phyloP scores from a whole-genome alignment of 1,140 invertebrate species.

The Anagrus nilaparvatae region DNA sequence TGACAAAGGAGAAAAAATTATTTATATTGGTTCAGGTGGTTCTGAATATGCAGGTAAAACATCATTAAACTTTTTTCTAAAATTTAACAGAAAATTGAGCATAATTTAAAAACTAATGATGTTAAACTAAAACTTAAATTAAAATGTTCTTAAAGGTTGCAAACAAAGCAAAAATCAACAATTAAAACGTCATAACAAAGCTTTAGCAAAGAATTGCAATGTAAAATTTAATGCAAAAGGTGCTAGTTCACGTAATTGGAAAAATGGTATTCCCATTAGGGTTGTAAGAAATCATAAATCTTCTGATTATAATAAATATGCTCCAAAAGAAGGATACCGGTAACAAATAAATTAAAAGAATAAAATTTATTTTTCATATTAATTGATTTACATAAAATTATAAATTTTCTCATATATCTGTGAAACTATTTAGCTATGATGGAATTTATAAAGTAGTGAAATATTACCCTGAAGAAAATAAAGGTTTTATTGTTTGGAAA shows the following conservation, averaged over 20 bases:
- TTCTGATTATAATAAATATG: constrained; percentile 64
- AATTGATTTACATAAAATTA: background rate
- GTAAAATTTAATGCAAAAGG: constrained; percentile 55
- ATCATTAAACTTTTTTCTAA: no score
- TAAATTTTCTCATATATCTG: background rate
- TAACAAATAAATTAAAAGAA: background rate
- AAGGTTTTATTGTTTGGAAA: constrained; percentile 72
- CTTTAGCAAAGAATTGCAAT: constrained; percentile 68
- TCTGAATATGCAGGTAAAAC: constrained; percentile 59
- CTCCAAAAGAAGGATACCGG: constrained; percentile 59
- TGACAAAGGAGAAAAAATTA: constrained; percentile 73
- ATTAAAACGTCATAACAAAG: constrained; percentile 65
- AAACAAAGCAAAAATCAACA: constrained; percentile 21
- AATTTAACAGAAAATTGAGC: no score
- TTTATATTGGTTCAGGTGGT: constrained; percentile 75
- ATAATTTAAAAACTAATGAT: no score
- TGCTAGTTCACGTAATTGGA: constrained; percentile 61
- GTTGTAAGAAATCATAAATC: constrained; percentile 65
- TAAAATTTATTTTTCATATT: background rate
- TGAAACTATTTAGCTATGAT: constrained; percentile 48
- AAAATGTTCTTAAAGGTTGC: constrained; percentile 53
- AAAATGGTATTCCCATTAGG: constrained; percentile 58
- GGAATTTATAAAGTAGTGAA: constrained; percentile 74
- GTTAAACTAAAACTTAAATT: no score
- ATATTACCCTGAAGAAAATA: constrained; percentile 70